A percentile compares a stretch with the other conserved stretches of the same genome.
Conservation (phyloP, 2,113 vertebrate species). For the Hippocampus guttulatus region DNA sequence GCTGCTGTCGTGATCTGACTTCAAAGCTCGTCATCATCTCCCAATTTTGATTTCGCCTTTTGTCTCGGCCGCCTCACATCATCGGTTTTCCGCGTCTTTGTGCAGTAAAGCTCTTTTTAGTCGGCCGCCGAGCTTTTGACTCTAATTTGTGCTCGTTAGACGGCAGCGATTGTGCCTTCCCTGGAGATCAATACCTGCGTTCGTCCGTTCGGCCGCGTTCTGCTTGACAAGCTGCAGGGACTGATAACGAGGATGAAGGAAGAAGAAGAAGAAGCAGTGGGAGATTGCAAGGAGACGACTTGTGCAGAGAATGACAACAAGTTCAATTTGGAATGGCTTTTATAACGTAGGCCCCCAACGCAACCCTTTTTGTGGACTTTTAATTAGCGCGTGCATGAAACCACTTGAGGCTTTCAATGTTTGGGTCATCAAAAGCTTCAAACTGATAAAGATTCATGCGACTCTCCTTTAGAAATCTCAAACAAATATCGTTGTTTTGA, state of each 20-base stretch:
- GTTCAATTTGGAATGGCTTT: conserved; percentile 59
- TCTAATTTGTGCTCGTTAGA: conserved; percentile 63
- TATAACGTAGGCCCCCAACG: conserved; percentile 8
- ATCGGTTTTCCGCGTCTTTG: conserved; percentile 22
- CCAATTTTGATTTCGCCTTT: background rate
- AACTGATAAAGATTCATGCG: background rate
- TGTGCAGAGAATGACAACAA: conserved; percentile 45
- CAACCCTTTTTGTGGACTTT: conserved; percentile 21
- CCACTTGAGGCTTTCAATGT: background rate
- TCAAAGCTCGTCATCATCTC: background rate
- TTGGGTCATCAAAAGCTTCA: background rate
- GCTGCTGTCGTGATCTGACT: background rate
- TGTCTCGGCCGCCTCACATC: conserved; percentile 6
- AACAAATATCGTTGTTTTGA: background rate
- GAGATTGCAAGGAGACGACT: conserved; percentile 29
- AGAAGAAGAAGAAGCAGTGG: conserved; percentile 5
- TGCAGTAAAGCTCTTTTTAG: conserved; percentile 23
- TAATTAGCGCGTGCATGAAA: background rate
- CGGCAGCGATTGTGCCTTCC: conserved; percentile 44
- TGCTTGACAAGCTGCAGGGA: conserved; percentile 35
- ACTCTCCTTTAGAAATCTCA: background rate
- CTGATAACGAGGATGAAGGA: conserved; percentile 44
- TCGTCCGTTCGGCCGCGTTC: conserved; percentile 40
- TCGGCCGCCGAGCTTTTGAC: conserved; percentile 35
- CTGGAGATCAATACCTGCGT: conserved; percentile 64